phyloP scores from a whole-genome alignment of 2,888 invertebrate species.

The Proisotoma minuta region DNA sequence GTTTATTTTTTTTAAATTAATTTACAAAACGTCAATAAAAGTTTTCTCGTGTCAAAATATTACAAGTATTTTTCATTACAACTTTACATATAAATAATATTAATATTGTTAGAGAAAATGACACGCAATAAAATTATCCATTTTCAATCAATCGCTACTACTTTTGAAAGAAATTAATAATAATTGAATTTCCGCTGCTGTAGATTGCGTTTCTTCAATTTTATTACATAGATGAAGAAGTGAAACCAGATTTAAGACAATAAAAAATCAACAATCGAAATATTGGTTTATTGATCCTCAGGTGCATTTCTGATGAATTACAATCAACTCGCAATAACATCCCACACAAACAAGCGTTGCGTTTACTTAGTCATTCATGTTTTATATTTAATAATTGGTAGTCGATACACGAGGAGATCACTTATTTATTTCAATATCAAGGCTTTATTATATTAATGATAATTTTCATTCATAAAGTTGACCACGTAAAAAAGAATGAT shows the following conservation, averaged over 20 bases:
- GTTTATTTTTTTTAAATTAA: too few relatives aligned
- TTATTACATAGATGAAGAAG: not conserved
- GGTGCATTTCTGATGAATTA: slow-evolving; percentile 1
- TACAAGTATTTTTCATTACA: too few relatives aligned
- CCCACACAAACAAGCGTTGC: not conserved
- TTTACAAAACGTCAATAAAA: too few relatives aligned
- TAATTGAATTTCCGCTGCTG: not conserved
- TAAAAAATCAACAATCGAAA: slow-evolving; percentile 1
- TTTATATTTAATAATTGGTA: too few relatives aligned
- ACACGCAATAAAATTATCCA: too few relatives aligned
- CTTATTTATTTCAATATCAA: not conserved
- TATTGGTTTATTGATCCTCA: slow-evolving; percentile 6
- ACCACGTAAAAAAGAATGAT: too few relatives aligned
- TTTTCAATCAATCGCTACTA: not conserved
- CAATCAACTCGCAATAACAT: not conserved
- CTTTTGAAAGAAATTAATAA: not conserved
- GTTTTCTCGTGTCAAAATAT: too few relatives aligned
- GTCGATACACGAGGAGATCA: not conserved
- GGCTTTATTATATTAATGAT: not conserved
- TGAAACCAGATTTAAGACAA: slow-evolving; percentile 3
- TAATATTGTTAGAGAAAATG: not conserved
- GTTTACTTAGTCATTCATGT: too few relatives aligned
- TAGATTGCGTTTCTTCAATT: not conserved
- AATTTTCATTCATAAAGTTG: not conserved
- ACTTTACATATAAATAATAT: not conserved